Conservation (phyloP, 2,113 vertebrate species). For the Tautogolabrus adspersus region DNA sequence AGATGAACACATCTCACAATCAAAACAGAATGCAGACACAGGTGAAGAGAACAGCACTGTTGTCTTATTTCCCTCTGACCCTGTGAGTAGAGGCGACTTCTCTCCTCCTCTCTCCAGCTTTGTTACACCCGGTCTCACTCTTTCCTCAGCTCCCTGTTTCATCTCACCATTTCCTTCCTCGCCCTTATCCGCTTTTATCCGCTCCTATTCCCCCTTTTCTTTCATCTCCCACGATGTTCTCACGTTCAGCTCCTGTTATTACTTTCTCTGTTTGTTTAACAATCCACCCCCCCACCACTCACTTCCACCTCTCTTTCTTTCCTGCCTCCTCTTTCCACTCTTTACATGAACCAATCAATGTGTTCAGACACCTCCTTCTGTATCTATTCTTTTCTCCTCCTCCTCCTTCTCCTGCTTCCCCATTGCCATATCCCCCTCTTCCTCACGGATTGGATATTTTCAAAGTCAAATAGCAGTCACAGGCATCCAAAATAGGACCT, state of each 20-base stretch:
- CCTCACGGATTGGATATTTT: constrained; percentile 57
- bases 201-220: constrained; percentile 64
- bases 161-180: not conserved
- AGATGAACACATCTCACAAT: not conserved
- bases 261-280: constrained; percentile 72
- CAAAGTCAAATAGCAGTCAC: constrained; percentile 70
- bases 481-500: constrained; percentile 47
- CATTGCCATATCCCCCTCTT: not conserved
- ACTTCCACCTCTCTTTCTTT: constrained; percentile 29
- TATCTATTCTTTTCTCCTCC: not conserved
- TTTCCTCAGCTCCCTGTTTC: not conserved
- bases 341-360: constrained; percentile 22
- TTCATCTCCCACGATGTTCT: constrained; percentile 48
- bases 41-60: not conserved
- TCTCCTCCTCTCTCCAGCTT: constrained; percentile 29
- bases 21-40: not conserved
- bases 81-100: not conserved
- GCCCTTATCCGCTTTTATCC: constrained; percentile 65
- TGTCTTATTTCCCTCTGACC: constrained; percentile 54
- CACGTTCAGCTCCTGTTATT: constrained; percentile 65
- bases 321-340: constrained; percentile 22
- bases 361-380: constrained; percentile 32
- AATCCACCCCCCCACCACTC: constrained; percentile 22
- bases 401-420: constrained; percentile 10
- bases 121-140: constrained; percentile 14